Evolutionary conservation across 2,888 invertebrate species (phyloP), one percentile per base, ranked within the genome.

Genomic region (Drosophila subquinaria): DNA sequence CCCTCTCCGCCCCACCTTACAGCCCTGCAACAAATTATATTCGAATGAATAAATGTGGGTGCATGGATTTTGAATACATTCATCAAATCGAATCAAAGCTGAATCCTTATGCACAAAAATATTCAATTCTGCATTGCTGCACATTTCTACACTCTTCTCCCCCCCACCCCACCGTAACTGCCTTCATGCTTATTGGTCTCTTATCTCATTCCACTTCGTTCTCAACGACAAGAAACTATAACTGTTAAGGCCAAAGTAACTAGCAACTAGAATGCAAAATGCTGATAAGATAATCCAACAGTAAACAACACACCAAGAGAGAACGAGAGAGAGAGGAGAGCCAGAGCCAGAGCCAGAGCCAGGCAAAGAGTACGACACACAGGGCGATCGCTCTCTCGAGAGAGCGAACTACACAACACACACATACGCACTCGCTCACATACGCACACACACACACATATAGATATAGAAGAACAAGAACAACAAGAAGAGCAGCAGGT

Each of bases 201-300:
- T 52, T 9, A 33, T 51, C 50, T n/a, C 23, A 35, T 33, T 56
- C 3, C 4, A 17, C 55, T 43, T 17, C 11, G 27, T 48, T 47
- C 42, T 10, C 17, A 40, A 11, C 13, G 47, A 52, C 42, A 77
- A 61, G 53, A 70, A 66, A 80, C 76, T 81, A 76, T 38, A 43
- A 60, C 50, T 53, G 56, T 76, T 71, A 53, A 61, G 56, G 55
- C 71, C 30, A 52, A 56, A 60, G 50, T 38, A 59, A 62, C 63
- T 56, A 56, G 35, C 33, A 71, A 71, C 52, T 53, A 57, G 35
- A 76, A 81, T 81, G 64, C 78, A 63, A 68, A 75, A 65, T 60
- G 63, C 68, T 73, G 78, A 78, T 78, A 78, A 78, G 79, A 81
- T 81, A 78, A 78, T 78, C 63, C 52, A 61, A 73, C 52, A 42